These are phyloP conservation scores for Siniperca undulata DNA, from an alignment of 2,797 vertebrate species.

Conservation along the genomic window DNA sequence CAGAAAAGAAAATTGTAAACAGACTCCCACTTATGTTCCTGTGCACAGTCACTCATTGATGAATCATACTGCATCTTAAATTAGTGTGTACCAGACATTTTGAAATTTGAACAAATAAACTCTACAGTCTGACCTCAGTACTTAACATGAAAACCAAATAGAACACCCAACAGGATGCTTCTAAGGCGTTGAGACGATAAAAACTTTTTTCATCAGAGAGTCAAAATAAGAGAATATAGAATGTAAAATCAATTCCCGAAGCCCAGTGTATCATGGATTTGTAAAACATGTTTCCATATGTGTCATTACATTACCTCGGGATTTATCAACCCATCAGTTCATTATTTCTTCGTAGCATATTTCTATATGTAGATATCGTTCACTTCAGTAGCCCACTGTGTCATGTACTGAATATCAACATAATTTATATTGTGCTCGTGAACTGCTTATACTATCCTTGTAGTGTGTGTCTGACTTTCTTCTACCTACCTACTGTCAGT, in stretches of 20 bases:
- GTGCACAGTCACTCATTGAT: slow-evolving; percentile 23
- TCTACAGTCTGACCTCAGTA: neutral
- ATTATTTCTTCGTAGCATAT: slow-evolving; percentile 27
- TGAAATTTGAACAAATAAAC: slow-evolving; percentile 7
- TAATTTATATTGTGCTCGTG: slow-evolving; percentile 21
- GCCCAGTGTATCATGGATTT: neutral
- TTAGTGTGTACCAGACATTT: slow-evolving; percentile 21
- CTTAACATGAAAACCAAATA: neutral
- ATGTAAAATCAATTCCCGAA: neutral
- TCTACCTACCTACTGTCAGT: slow-evolving; percentile 82
- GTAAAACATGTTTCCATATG: slow-evolving; percentile 13
- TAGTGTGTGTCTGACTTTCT: slow-evolving; percentile 60
- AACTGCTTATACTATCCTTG: neutral
- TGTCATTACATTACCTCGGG: slow-evolving; percentile 26
- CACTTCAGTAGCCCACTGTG: slow-evolving; percentile 3
- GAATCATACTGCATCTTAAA: slow-evolving; percentile 27
- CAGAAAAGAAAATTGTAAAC: neutral
- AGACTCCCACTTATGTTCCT: slow-evolving; percentile 42
- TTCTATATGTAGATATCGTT: slow-evolving; percentile 21
- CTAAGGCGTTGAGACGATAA: neutral
- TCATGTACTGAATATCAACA: neutral
- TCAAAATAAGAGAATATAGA: neutral
- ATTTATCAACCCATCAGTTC: slow-evolving; percentile 29
- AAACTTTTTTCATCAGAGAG: neutral
- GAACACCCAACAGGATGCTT: neutral